Conservation (phyloP, 2,797 vertebrate genomes). For the Rhabdophis nuchalis region DNA sequence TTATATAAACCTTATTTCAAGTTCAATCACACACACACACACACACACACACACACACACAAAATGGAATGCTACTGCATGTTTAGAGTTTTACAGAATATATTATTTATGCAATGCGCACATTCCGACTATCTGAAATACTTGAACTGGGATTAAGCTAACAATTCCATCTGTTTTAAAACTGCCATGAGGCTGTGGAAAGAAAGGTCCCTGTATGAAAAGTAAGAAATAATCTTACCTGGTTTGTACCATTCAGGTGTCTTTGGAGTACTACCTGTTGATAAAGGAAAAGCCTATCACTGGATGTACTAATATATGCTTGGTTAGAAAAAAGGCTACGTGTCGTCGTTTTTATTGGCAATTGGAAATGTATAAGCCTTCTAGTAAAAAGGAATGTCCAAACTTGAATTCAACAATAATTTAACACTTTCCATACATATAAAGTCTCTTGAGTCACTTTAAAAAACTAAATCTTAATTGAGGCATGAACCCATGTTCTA, state of each 20-base stretch:
- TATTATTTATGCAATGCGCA: neutral
- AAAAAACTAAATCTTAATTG: neutral
- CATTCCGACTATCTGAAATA: conserved; percentile 8
- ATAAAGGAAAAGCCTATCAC: conserved; percentile 48
- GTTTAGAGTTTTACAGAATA: neutral
- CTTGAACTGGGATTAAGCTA: neutral
- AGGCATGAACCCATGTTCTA: neutral
- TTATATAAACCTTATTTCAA: neutral
- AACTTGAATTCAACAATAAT: neutral
- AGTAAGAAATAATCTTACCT: conserved; percentile 70
- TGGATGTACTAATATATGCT: neutral
- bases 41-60: neutral
- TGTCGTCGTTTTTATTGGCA: neutral
- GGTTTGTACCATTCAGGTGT: conserved; percentile 90
- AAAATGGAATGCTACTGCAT: neutral
- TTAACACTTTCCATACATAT: neutral
- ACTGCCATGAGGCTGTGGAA: neutral
- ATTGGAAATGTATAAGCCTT: neutral
- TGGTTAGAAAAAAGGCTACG: neutral
- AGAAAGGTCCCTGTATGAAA: neutral
- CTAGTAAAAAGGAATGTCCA: neutral
- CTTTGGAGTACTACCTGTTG: conserved; percentile 78
- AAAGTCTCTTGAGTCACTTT: neutral
- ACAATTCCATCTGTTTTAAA: neutral
- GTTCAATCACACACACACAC: neutral